These are phyloP conservation scores for Drosophila nr. perissopoda DNA, from an alignment of 2,888 invertebrate species.

Conservation along the genomic window DNA sequence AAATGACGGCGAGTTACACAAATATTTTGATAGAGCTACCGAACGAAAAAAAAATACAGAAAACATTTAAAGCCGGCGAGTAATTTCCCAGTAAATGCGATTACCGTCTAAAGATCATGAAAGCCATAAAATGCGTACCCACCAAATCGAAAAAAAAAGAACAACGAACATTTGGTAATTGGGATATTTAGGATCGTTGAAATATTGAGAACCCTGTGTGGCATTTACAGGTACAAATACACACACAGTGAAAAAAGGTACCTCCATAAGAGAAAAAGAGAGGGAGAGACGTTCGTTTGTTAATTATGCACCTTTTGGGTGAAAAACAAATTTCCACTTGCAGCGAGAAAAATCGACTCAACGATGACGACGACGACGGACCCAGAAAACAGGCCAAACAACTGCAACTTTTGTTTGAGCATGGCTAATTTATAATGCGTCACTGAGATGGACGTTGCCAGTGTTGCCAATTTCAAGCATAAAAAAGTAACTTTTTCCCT, in stretches of 20 bases:
- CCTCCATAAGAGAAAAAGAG: constrained; percentile 25
- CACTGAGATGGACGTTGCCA: constrained; percentile 1
- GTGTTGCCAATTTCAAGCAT: constrained; percentile 16
- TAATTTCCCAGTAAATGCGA: constrained; percentile 65
- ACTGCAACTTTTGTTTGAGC: constrained; percentile 56
- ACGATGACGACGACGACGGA: constrained; percentile 7
- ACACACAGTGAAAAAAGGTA: constrained; percentile 13
- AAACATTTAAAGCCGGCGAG: constrained; percentile 16
- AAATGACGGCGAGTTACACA: constrained; percentile 65
- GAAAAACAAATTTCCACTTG: constrained; percentile 43
- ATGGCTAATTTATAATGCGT: constrained; percentile 55
- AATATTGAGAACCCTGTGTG: constrained; percentile 51
- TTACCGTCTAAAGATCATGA: constrained; percentile 55
- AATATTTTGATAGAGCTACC: constrained; percentile 72
- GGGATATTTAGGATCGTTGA: constrained; percentile 42
- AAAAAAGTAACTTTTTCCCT: not conserved
- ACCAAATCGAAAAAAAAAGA: constrained; percentile 23
- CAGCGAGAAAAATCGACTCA: constrained; percentile 48
- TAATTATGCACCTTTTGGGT: constrained; percentile 56
- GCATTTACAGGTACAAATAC: constrained; percentile 37
- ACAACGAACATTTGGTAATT: constrained; percentile 36
- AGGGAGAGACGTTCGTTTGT: constrained; percentile 24
- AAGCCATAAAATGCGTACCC: constrained; percentile 23
- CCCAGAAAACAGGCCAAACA: constrained; percentile 68
- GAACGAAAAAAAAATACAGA: constrained; percentile 14